Evolutionary conservation across 2,113 vertebrate species (phyloP), one percentile per base, ranked within the genome.

Genomic region (Labrus mixtus): DNA sequence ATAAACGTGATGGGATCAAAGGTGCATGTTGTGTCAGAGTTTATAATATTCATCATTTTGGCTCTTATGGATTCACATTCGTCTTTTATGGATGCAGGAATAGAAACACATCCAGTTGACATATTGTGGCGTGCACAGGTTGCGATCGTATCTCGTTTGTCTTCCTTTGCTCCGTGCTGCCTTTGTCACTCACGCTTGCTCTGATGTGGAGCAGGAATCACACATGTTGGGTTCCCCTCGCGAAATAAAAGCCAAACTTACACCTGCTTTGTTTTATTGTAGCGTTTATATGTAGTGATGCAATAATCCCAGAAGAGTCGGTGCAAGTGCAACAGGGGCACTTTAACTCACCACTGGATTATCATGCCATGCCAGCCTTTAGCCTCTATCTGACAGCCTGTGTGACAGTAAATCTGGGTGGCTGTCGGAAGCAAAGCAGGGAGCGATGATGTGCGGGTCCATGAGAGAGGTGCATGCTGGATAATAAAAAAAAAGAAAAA

Each of bases 111-210:
- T 15, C 22, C 45, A 33, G 19, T 63, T 53, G 54, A 20, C 15
- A 51, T 20, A 2, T 22, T n/a, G 11, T 11, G 11, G 3, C 8
- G 13, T n/a, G 20, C 67, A n/a, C 69, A 45, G 43, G 61, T 58
- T 56, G 59, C 8, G 67, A 59, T 55, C 33, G 23, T 51, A 10
- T 11, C n/a, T 53, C 29, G 11, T 51, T 7, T 50, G 9, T 51
- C 6, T 1, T 8, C 29, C 54, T 43, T 15, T 17, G 65, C 41
- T 63, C 66, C 41, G n/a, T 11, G 67, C 1, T 41, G 45, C 83
- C 84, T 84, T 86, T 79, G 81, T 83, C 65, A 64, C 83, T 70
- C 61, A 23, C 64, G 50, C 58, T 54, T 54, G 83, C 75, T 76
- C 68, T 43, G 54, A 69, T 60, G 65, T 66, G 64, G 39, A 45